Percentiles rank a stretch among this genome's conserved stretches.
These are phyloP conservation scores for Columba livia DNA, from an alignment of 2,113 vertebrate genomes.

Conservation along the genomic window DNA sequence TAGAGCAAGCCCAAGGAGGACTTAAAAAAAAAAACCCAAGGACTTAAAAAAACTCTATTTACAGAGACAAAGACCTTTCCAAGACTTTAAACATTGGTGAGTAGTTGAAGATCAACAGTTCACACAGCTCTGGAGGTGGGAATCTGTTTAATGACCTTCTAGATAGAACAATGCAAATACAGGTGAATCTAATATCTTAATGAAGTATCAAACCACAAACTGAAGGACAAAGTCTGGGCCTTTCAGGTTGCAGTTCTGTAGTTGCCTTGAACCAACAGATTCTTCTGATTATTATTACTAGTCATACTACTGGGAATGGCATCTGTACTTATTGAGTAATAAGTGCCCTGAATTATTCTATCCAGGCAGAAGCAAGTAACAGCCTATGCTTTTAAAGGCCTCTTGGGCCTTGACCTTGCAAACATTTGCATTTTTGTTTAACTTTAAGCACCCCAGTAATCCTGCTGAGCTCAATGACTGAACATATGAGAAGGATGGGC, in stretches of 20 bases:
- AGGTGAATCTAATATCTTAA: not conserved
- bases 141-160: not conserved
- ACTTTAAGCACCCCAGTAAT: not conserved
- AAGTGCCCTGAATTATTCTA: not conserved
- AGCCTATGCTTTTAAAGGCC: not conserved
- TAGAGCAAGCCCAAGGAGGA: not conserved
- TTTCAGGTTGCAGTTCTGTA: not conserved
- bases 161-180: not conserved
- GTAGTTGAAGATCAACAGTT: not conserved
- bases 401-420: not conserved
- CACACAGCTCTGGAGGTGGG: not conserved
- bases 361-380: not conserved
- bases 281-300: not conserved
- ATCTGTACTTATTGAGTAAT: not conserved
- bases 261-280: not conserved
- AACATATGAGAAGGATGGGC: not conserved
- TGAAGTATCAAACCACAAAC: not conserved
- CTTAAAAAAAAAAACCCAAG: not conserved
- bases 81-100: not conserved
- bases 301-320: accelerated
- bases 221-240: not conserved
- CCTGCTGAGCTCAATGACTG: not conserved
- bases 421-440: not conserved
- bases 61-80: not conserved
- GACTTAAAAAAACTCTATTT: not conserved